Base-by-base conservation (phyloP, 2,797 vertebrate species). In the Trichosurus vulpecula region DNA sequence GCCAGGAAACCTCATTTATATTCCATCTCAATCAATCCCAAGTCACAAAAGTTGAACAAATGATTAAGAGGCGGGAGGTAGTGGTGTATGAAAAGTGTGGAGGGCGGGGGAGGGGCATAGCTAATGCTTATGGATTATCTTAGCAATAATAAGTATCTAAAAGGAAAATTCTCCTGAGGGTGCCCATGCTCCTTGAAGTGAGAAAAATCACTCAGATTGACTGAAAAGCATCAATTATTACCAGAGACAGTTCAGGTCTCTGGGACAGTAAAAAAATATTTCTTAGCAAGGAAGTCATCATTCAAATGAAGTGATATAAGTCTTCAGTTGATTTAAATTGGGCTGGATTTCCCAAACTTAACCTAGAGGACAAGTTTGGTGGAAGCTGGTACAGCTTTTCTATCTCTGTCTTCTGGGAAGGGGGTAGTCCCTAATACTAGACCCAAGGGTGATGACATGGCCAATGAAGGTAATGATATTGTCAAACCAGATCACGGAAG, bases 251-350 rank as follows among this genome's bases (percentile, higher is more conserved):
- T 61, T 52, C 19, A 54, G n/a, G 27, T 74, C 29, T 54, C n/a
- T 52, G n/a, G 13, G 35, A 52, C 4, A 90, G 53, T 9, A 22
- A 41, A 41, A 52, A 81, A 14, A 2, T 4, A 11, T 35, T 90
- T 95, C 52, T 93, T 52, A 91, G 54, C 52, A 22, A 93, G 54
- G 74, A 92, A 93, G 74, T 35, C 47, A 3, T 31, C 56, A 31
- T 93, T 95, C 52, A n/a, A 54, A 54, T 19, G 90, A 96, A 96
- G 29, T 1, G 90, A 66, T 90, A 57, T 94, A 95, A 93, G 47
- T 3, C 4, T 87, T 41, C 3, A 87, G 31, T 53, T 92, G 41
- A 57, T 95, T 66, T 54, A 74, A 10, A n/a, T 90, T 87, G 52
- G 2, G 6, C 35, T 41, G 35, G 35, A 74, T 19, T 74, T 74